phyloP scores from a whole-genome alignment of 2,888 invertebrate genomes.

The Chrysotoxum bicinctum region DNA sequence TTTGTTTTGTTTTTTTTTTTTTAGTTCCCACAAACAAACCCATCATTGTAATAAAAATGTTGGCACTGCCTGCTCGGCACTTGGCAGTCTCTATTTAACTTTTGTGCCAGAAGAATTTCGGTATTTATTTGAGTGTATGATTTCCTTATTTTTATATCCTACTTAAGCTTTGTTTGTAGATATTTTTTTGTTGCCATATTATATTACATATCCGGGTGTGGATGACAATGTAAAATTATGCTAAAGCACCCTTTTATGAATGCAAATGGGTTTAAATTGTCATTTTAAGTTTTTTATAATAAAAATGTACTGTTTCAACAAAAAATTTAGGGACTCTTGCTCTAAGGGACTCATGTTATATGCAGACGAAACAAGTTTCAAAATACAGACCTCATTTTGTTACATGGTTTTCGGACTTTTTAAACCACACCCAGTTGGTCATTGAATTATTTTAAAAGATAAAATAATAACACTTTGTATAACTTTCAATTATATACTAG shows the following conservation, averaged over 20 bases:
- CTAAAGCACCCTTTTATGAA: neutral
- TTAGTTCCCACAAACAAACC: neutral
- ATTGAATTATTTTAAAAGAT: neutral
- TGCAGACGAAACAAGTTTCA: neutral
- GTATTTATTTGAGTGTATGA: conserved; percentile 2
- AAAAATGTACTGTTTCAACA: neutral
- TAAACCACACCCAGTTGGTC: neutral
- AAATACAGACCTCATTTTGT: neutral
- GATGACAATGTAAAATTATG: neutral
- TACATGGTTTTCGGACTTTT: neutral
- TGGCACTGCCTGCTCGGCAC: neutral
- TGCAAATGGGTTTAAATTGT: neutral
- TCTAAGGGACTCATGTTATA: neutral
- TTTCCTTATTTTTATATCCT: neutral
- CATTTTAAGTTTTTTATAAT: neutral
- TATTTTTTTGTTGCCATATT: neutral
- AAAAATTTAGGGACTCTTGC: neutral
- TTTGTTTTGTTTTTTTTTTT: neutral
- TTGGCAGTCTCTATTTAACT: neutral
- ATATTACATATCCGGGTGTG: neutral
- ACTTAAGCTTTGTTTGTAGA: neutral
- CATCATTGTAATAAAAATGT: neutral
- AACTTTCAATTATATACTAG: too few relatives aligned
- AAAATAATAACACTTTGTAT: neutral
- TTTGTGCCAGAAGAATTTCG: neutral